Base-by-base conservation (phyloP, 1,140 invertebrate species). In the Calycopis cecrops region DNA sequence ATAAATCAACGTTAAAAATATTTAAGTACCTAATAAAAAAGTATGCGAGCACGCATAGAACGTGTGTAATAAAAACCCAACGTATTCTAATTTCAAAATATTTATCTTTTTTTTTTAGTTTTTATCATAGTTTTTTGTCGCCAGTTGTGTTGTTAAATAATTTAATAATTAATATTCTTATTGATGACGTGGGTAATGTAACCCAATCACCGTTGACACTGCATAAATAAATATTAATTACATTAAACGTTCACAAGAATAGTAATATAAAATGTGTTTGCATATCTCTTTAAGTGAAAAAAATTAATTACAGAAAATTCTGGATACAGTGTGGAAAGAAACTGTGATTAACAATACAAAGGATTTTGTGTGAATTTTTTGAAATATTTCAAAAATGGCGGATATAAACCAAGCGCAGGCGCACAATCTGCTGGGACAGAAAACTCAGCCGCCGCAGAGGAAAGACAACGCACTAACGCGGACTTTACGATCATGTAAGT, bases 401-500 rank as follows among this genome's bases (percentile, higher is more conserved):
- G 76, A 85, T 0, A 21, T 63, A 14, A 78, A 78, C 52, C 69
- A 71, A 56, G 70, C 69, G 11, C 81, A 85, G 49, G 81, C 81
- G 16, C 81, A 76, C 52, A 80, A 79, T 52, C 58, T 85, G 6
- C 69, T 85, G 1, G 81, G 79, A 33, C 71, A 78, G 52, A 82
- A 85, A 57, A 73, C 71, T 9, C 55, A 50, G 49, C 40, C 48
- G 10, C 63, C 74, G 17, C 51, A 62, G 49, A 69, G 62, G 50
- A 67, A 68, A 51, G 81, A 85, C 35, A 85, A 67, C 14, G 70
- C 71, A 9, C 42, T 80, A 0, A 82, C 74, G 3, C 69, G 64
- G 40, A 61, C 69, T 17, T 40, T 81, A 40, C 58, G 76, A 60
- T 76, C 76, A 75, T 83, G 79, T 83, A 67, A 83, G 79, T 80